Evolutionary conservation across 2,888 invertebrate genomes (phyloP).

Genomic region (Drosophila austrosaltans): DNA sequence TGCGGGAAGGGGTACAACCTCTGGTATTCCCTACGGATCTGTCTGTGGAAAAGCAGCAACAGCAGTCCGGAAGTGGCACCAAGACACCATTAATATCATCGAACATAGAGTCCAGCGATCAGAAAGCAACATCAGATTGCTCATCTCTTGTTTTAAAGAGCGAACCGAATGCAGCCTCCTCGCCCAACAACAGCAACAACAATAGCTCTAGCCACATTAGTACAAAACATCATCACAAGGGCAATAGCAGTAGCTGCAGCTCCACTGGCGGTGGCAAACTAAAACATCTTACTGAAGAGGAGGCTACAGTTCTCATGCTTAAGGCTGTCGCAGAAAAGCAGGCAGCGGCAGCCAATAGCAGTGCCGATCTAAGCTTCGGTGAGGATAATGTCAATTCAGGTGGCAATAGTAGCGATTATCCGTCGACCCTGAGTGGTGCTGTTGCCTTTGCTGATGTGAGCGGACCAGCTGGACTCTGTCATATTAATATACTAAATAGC

Average conservation of each 20-base stretch:
- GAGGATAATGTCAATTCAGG: conserved; percentile 62
- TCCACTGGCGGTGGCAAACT: conserved; percentile 69
- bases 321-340: conserved; percentile 80
- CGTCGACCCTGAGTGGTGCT: conserved; percentile 71
- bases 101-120: conserved; percentile 50
- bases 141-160: conserved; percentile 36
- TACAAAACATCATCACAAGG: neutral
- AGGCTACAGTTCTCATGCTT: conserved; percentile 78
- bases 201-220: conserved; percentile 20
- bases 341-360: conserved; percentile 63
- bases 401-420: conserved; percentile 72
- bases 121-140: conserved; percentile 48
- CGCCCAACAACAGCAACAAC: conserved; percentile 53
- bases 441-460: conserved; percentile 79
- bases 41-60: conserved; percentile 78
- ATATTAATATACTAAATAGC: conserved; percentile 81
- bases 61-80: conserved; percentile 1
- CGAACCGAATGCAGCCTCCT: conserved; percentile 68
- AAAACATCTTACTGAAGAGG: conserved; percentile 79
- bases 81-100: conserved; percentile 3
- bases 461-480: conserved; percentile 75
- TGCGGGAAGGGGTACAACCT: conserved; percentile 85
- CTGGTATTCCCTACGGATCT: conserved; percentile 83
- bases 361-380: conserved; percentile 77
- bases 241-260: conserved; percentile 41